These are phyloP conservation scores for Tragopan temminckii DNA, from an alignment of 2,797 vertebrate genomes.

Conservation along the genomic window DNA sequence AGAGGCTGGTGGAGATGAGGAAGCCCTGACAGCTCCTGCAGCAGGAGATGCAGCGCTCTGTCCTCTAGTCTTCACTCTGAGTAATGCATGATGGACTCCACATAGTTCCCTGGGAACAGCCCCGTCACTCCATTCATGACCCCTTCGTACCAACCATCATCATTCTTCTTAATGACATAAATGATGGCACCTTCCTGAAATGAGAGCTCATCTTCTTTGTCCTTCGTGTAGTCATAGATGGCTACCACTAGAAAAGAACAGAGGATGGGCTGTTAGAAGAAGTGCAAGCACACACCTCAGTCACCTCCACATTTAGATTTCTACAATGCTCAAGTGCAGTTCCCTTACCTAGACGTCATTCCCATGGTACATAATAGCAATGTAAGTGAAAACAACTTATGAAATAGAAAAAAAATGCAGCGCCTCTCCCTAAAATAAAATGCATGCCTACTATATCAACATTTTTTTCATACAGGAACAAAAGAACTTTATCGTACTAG, in stretches of 20 bases:
- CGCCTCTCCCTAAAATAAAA: not conserved
- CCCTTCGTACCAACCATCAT: constrained; percentile 98
- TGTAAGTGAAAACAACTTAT: not conserved
- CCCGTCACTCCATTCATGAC: constrained; percentile 97
- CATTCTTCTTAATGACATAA: constrained; percentile 99
- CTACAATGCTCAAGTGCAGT: not conserved
- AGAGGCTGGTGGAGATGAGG: constrained; percentile 72
- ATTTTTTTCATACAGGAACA: not conserved
- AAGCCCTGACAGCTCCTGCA: constrained; percentile 72
- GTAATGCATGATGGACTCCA: constrained; percentile 99
- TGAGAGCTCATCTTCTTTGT: constrained; percentile 98
- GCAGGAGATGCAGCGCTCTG: constrained; percentile 35
- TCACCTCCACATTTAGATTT: not conserved
- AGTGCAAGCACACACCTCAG: not conserved
- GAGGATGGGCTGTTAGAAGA: not conserved
- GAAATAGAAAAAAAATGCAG: not conserved
- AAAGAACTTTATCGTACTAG: not conserved
- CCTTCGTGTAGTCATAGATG: constrained; percentile 97
- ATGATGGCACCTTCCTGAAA: constrained; percentile 99
- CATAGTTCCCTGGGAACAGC: constrained; percentile 98
- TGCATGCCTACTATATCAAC: not conserved
- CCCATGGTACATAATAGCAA: not conserved
- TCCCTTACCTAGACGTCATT: not conserved
- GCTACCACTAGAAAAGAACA: constrained; percentile 91
- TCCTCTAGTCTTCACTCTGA: constrained; percentile 87